Evolutionary conservation across 2,888 invertebrate genomes (phyloP), one percentile per base, ranked within the genome.

Genomic region (Copidosoma aretas): DNA sequence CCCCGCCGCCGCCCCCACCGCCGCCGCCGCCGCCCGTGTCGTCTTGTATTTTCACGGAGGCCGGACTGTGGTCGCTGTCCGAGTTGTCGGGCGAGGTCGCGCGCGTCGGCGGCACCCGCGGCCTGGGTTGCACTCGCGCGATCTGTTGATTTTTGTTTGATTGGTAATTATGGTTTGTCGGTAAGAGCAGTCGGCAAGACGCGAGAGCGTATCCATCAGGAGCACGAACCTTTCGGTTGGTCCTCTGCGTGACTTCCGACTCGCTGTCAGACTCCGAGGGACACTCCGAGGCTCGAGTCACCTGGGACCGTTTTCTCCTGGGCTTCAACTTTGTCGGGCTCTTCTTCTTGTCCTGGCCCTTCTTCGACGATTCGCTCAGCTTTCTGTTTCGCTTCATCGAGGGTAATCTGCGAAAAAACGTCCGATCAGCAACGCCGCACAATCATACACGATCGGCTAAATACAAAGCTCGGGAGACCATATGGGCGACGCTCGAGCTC

Each of bases 11-110:
- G 43, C 43, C 43, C n/a, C 84, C 85, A 24, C 79, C 79, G 60
- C 86, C 86, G 49, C 84, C 83, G n/a, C 43, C 43, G 43, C 43
- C 43, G n/a, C 84, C 85, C 24, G 79, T 79, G 60, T 86, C 86
- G 49, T 84, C 83, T 61, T 85, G 86, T 32, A 86, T 71, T 67
- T 84, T 84, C 62, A 85, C 86, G 15, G 82, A 78, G 17, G 79
- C 79, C 24, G 84, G 84, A 64, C 82, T 81, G 67, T 82, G 82
- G 68, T 83, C 83, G 68, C 81, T 84, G 75, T 83, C 83, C 2
- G 82, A 81, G 68, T 82, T 81, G 52, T 82, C 82, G 1, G 85
- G 84, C 0, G 85, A 85, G 1, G 77, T 84, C 61, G 76, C 79
- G 70, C 79, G 74, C 19, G 82, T 84, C 1, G 80, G 77, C 3